Conservation (phyloP, 2,888 invertebrate species). For the Ariolimax columbianus region DNA sequence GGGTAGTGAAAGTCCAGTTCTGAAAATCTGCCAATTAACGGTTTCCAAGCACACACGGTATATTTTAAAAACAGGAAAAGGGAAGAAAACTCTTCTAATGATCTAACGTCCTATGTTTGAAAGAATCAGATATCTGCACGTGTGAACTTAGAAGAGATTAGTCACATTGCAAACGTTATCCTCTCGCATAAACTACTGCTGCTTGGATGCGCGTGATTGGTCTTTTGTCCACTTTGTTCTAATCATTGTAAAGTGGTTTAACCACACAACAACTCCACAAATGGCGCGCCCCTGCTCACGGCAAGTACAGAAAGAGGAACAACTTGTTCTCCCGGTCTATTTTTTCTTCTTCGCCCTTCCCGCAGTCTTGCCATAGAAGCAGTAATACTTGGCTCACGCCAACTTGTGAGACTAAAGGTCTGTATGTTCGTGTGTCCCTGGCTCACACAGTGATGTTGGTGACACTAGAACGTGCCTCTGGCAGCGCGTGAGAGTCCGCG, state of each 20-base stretch:
- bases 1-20: too few species aligned
- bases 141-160: too few species aligned
- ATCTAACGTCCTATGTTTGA: too few species aligned
- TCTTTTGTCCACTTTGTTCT: too few species aligned
- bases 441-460: not conserved
- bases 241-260: not conserved
- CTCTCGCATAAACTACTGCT: too few species aligned
- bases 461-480: conserved; percentile 33
- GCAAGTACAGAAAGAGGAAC: not conserved
- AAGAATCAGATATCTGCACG: too few species aligned
- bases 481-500: conserved; percentile 24
- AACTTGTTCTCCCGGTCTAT: not conserved
- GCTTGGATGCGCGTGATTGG: too few species aligned
- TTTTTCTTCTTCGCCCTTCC: not conserved
- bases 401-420: not conserved
- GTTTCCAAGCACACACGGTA: too few species aligned
- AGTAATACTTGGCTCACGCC: conserved; percentile 5
- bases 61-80: too few species aligned
- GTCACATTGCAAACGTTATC: too few species aligned
- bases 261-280: not conserved
- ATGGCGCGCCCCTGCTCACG: not conserved
- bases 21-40: too few species aligned
- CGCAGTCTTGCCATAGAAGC: not conserved
- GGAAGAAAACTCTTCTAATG: too few species aligned
- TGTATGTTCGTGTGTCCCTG: conserved; percentile 5